Base-by-base conservation (phyloP, 1,140 invertebrate genomes). In the Drosophila teissieri region DNA sequence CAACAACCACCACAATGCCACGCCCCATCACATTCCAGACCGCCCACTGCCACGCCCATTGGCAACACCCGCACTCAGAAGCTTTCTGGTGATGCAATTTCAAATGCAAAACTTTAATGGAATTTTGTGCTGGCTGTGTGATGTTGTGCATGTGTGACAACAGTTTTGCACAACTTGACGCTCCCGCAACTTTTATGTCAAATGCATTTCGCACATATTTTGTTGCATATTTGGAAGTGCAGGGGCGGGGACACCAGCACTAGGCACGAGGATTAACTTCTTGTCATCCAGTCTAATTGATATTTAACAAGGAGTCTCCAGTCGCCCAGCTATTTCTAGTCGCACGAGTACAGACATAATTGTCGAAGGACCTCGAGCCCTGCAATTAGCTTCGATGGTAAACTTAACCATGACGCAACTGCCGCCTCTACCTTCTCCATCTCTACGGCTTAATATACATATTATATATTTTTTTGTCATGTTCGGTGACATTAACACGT, bases 101-200 rank as follows among this genome's bases (percentile, higher is more conserved):
- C 60, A 72, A 88, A 86, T 86, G 83, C 78, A 88, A 82, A 86
- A 86, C 82, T 86, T 86, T 72, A 86, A 86, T 88, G 82, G 79
- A 86, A 86, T 88, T 86, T 68, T 64, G 44, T 70, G 56, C 24
- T 60, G 77, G 58, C 58, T 58, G 51, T 64, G 24, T n/a, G n/a
- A n/a, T n/a, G n/a, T n/a, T n/a, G n/a, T 49, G 44, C 54, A 36
- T 60, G 42, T 49, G 44, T 60, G 78, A 86, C 82, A 81, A 86
- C 69, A 74, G 82, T 85, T 86, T 60, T 44, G 68, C 48, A 49
- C 67, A 81, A 77, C 73, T 77, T 81, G 72, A 76, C 73, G 73
- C 67, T 60, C 65, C 72, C 52, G 55, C 60, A 65, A 80, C 56
- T 81, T 82, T 68, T 63, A 78, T 78, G 73, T 75, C 61, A 74